A percentile compares a stretch with the other conserved stretches of the same genome.
These are phyloP conservation scores for Pristionchus japonicus DNA, from an alignment of 2,888 invertebrate genomes.

Conservation along the genomic window DNA sequence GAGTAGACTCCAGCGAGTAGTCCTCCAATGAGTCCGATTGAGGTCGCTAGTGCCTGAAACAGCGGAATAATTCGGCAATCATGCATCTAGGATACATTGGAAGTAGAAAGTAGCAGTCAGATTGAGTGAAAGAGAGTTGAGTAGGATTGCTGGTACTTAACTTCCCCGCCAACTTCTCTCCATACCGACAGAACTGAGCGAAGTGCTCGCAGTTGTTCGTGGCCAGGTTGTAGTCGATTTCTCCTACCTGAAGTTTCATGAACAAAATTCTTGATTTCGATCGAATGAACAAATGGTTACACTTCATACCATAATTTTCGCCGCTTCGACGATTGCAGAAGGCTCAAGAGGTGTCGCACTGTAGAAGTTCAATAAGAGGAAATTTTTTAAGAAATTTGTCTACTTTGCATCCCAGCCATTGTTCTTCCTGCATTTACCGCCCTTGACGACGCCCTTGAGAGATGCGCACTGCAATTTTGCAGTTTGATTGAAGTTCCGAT, in stretches of 20 bases:
- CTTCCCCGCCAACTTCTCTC: too few species aligned
- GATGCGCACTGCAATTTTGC: not conserved
- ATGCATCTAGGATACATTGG: too few species aligned
- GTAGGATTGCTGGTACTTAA: too few species aligned
- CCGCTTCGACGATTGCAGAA: not conserved
- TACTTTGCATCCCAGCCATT: not conserved
- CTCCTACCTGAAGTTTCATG: not conserved
- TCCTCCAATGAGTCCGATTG: too few species aligned
- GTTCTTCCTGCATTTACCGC: not conserved
- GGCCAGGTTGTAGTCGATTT: not conserved
- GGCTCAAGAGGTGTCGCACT: not conserved
- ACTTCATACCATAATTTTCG: not conserved
- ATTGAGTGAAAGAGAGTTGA: too few species aligned
- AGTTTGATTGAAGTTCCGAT: not conserved
- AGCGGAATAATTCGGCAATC: too few species aligned
- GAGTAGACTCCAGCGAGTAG: too few species aligned
- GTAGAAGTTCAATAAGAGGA: not conserved
- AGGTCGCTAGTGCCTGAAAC: too few species aligned
- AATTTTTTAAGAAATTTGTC: not conserved
- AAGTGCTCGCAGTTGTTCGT: not conserved
- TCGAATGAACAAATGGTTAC: not conserved
- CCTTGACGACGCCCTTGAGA: not conserved
- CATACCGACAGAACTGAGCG: not conserved
- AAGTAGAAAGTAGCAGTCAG: too few species aligned
- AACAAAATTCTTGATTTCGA: not conserved